Evolutionary conservation across 2,797 vertebrate species (phyloP), one percentile per base, ranked within the genome.

Genomic region (Rhodeus uyekii): DNA sequence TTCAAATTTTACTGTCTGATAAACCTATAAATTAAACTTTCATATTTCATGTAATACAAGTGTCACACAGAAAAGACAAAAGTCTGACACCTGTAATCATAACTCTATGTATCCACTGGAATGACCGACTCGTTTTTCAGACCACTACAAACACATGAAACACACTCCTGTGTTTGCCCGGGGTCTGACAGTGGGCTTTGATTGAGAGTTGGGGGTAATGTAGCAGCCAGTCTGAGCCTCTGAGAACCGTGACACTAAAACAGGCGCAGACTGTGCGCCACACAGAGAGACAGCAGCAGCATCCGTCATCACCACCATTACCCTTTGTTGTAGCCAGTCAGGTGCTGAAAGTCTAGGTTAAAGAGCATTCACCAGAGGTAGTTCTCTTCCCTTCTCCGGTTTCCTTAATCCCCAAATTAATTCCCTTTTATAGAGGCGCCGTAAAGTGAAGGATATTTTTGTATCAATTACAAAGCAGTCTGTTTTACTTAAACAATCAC

Each of bases 261-360:
- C 27, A 90, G 90, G 87, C 82, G 85, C 86, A 89, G 87, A 89
- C 91, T 85, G 92, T 92, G 92, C 91, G 89, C 93, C 94, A 91
- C 93, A 92, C 93, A 92, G 93, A 86, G 89, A 88, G 87, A 83
- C 89, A 90, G 89, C 90, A 86, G 81, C 34, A 83, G 75, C 76
- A 92, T 96, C 96, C 86, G 65, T 96, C 95, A 93, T 81, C 95
- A 92, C 89, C 86, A 90, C 93, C 94, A 95, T 96, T 96, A 96
- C 93, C 93, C 92, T 94, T 94, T 93, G 92, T 92, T 91, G 88
- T 88, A 93, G 91, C 89, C 92, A 91, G 89, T 89, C 87, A 93
- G 91, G 94, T 92, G 96, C 93, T 96, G 95, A 97, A 95, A 97
- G 91, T 90, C 87, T 18, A 87, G 94, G 93, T 95, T 93, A 94